A percentile compares a stretch with the other conserved stretches of the same genome.
Conservation (phyloP, 2,888 invertebrate species). For the Troilus luridus region DNA sequence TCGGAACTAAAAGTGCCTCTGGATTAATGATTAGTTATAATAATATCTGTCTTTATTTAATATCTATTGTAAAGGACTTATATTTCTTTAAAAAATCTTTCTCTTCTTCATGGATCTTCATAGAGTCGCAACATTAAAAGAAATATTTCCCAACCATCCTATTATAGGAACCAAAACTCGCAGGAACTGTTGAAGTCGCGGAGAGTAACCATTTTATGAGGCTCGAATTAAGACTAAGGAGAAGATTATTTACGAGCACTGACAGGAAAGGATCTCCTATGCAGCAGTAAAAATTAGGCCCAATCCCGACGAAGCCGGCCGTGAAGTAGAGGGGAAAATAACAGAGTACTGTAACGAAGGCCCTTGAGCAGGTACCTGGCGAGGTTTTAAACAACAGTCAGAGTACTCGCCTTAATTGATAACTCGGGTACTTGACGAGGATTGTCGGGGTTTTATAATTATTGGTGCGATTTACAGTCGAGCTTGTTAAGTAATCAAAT, state of each 20-base stretch:
- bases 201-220: background rate
- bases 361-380: background rate
- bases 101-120: no score
- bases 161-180: background rate
- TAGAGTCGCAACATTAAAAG: no score
- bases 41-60: no score
- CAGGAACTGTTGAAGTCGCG: background rate
- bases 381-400: background rate
- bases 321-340: constrained; percentile 44
- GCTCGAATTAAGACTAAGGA: constrained; percentile 19
- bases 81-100: no score
- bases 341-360: constrained; percentile 11
- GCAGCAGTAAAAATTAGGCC: constrained; percentile 52
- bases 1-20: background rate
- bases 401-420: background rate
- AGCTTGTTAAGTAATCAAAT: background rate
- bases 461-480: background rate
- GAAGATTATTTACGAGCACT: constrained; percentile 27
- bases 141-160: background rate
- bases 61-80: no score
- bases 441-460: background rate
- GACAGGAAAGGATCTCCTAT: background rate
- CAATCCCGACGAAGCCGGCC: constrained; percentile 8
- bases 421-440: background rate
- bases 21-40: background rate